Conservation (phyloP, 92 coral and sea anemone species). For the Phymanthus crucifer region DNA sequence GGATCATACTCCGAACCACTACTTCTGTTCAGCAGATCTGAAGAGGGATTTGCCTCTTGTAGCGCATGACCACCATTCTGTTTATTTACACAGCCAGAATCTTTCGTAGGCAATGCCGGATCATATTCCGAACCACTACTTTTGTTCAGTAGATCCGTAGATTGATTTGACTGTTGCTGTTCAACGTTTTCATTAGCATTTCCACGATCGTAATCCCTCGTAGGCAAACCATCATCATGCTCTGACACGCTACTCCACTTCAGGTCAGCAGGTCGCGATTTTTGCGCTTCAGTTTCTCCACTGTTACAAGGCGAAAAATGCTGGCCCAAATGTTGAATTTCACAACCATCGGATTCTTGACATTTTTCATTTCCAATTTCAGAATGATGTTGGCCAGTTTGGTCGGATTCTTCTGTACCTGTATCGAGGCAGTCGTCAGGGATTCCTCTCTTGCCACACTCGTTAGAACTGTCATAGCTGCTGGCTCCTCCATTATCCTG, state of each 20-base stretch:
- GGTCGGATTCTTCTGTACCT: background rate
- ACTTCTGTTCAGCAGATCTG: background rate
- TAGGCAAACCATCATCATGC: background rate
- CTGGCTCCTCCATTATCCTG: too few relatives aligned
- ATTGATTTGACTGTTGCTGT: background rate
- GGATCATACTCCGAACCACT: slow-evolving; percentile 7
- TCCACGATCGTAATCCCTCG: too few relatives aligned
- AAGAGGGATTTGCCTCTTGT: background rate
- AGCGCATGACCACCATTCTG: background rate
- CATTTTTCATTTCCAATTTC: background rate
- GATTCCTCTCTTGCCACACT: too few relatives aligned
- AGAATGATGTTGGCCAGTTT: background rate
- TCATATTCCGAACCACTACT: slow-evolving; percentile 14
- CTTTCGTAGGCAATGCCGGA: background rate
- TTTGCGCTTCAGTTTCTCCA: background rate
- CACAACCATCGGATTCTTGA: background rate
- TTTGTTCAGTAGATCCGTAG: background rate
- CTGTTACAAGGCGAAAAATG: background rate
- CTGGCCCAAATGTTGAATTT: background rate
- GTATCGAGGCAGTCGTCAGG: background rate
- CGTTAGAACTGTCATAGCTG: too few relatives aligned
- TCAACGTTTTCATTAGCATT: background rate
- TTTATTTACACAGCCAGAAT: background rate
- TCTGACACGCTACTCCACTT: background rate
- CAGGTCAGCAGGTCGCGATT: background rate